Percentiles rank a stretch among this genome's conserved stretches.
Evolutionary conservation across 1,140 invertebrate species (phyloP).

Genomic region (Plodia interpunctella): DNA sequence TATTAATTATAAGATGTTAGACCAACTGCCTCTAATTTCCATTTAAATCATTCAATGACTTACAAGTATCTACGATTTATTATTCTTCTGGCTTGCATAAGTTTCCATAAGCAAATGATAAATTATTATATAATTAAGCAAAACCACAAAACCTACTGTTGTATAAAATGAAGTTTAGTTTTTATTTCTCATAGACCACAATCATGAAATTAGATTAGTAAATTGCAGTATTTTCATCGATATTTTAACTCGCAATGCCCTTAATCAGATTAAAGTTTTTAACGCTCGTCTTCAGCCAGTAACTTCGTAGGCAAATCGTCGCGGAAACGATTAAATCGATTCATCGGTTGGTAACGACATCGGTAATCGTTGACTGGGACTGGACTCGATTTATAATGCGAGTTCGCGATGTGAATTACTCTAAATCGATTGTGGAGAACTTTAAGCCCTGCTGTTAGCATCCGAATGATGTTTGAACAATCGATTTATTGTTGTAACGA

Average conservation of each 20-base stretch:
- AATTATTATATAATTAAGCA: too few species aligned
- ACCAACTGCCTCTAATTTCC: too few species aligned
- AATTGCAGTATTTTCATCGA: neutral
- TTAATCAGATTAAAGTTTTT: neutral
- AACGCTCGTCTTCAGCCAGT: neutral
- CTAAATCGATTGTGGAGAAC: constrained; percentile 7
- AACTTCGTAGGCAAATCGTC: constrained; percentile 13
- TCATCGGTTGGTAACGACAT: constrained; percentile 29
- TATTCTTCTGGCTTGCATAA: too few species aligned
- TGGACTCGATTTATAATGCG: constrained; percentile 10
- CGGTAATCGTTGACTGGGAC: constrained; percentile 12
- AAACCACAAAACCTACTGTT: too few species aligned
- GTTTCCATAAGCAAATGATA: too few species aligned
- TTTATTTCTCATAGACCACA: too few species aligned
- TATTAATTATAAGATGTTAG: too few species aligned
- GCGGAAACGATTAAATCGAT: constrained; percentile 31
- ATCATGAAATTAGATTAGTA: too few species aligned
- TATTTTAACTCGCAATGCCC: constrained; percentile 1
- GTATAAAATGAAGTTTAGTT: too few species aligned
- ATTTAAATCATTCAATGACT: too few species aligned
- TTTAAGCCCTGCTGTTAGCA: constrained; percentile 2
- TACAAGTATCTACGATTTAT: too few species aligned
- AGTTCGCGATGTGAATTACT: constrained; percentile 9
- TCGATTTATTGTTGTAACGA: constrained; percentile 7
- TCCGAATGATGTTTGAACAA: constrained; percentile 7